Evolutionary conservation across 37 sponge, comb jelly and placozoan genomes (phyloP).

Genomic region (Hormiphora californensis): DNA sequence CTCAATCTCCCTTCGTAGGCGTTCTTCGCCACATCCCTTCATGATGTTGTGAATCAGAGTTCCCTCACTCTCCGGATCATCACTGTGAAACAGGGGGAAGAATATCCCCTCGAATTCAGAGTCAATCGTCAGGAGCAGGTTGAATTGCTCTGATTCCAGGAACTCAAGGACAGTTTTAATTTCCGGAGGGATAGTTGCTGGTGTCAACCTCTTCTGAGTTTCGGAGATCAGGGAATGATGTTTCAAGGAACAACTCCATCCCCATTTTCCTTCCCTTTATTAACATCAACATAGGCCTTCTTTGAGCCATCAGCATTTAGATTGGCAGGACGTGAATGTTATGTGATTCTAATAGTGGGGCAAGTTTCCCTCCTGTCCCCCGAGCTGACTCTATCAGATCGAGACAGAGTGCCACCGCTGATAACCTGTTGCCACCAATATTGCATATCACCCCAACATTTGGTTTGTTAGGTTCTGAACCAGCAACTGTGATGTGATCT

Average conservation of each 20-base stretch:
- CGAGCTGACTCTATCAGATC: background rate
- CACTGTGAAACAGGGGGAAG: background rate
- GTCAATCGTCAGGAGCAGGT: background rate
- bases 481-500: background rate
- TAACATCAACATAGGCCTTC: background rate
- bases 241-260: background rate
- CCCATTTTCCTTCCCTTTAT: background rate
- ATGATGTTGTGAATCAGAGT: too few relatives aligned
- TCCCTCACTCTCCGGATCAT: background rate
- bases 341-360: background rate
- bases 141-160: slow-evolving; percentile 3
- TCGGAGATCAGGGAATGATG: too few relatives aligned
- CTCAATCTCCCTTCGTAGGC: too few relatives aligned
- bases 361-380: background rate
- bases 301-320: background rate
- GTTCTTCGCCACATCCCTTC: too few relatives aligned
- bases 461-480: background rate
- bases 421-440: background rate
- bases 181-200: background rate
- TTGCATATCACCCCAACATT: slow-evolving; percentile 1
- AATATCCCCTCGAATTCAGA: background rate
- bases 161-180: background rate
- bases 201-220: too few relatives aligned
- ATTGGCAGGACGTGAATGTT: background rate
- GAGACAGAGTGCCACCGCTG: background rate